Evolutionary conservation across 2,888 invertebrate species (phyloP), one percentile per base, ranked within the genome.

Genomic region (Folsomia candida): DNA sequence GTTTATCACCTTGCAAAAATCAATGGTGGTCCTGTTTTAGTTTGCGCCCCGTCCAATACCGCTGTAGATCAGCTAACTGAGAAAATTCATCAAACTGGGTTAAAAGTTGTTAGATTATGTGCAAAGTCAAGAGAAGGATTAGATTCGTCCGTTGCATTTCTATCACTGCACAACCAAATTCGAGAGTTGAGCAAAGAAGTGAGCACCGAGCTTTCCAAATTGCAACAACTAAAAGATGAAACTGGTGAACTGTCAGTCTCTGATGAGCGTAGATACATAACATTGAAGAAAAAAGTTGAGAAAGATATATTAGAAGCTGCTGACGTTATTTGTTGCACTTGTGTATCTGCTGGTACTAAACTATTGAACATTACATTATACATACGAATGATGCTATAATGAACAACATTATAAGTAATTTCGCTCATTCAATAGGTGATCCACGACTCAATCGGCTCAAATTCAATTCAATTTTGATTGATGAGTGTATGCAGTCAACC

Each of bases 31-130:
- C 85, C 86, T 51, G 97, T 99, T 0, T 86, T 99, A 1, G 99
- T 99, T 0, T 99, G 99, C 83, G 98, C 99, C 0, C 99, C 99
- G 0, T 97, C 96, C 73, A 99, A 99, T 84, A 99, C 98, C 1
- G 99, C 99, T 26, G 99, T 99, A 0, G 99, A 99, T 84, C 99
- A 99, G 82, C 87, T 99, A 22, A 98, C 99, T 0, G 98, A 98
- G 83, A 99, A 99, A 84, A 98, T 99, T 68, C 98, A 99, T 83
- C 89, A 91, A 78, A 98, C 98, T 4, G 98, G 97, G 62, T 86
- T 99, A 54, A 98, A 97, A 84, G 87, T 85, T 2, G 96, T 99
- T 1, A 87, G 99, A 0, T 87, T 99, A 11, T 98, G 97, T 84
- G 98, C 99, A 29, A 98, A 99, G 83, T 96, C 96, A 0, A 88